phyloP scores from a whole-genome alignment of 2,888 invertebrate genomes.

The Drosophila quinaria region DNA sequence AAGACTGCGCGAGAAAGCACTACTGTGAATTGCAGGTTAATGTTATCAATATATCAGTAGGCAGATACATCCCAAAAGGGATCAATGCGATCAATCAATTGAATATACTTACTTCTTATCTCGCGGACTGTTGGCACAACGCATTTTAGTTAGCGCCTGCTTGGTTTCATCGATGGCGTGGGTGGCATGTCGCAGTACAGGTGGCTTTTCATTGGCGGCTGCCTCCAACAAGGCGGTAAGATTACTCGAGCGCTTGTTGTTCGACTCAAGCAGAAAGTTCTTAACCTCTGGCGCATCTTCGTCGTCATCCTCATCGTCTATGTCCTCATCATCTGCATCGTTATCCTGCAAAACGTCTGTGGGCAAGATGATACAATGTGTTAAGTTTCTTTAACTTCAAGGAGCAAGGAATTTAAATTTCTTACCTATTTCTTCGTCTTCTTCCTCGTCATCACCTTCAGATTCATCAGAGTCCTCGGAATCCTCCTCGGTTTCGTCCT shows the following conservation, averaged over 20 bases:
- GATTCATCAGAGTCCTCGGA: slow-evolving; percentile 86
- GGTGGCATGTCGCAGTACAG: slow-evolving; percentile 86
- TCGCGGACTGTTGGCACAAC: slow-evolving; percentile 92
- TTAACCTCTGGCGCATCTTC: slow-evolving; percentile 84
- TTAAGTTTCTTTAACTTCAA: background rate
- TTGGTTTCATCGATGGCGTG: slow-evolving; percentile 99
- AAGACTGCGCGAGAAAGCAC: slow-evolving; percentile 89
- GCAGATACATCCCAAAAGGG: background rate
- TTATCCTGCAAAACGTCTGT: slow-evolving; percentile 81
- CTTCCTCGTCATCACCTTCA: slow-evolving; percentile 85
- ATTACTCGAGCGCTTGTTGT: slow-evolving; percentile 86
- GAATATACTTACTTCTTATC: slow-evolving; percentile 86
- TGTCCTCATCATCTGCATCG: slow-evolving; percentile 85
- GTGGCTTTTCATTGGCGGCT: slow-evolving; percentile 87
- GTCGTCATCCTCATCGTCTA: slow-evolving; percentile 85
- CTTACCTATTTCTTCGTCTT: slow-evolving; percentile 85
- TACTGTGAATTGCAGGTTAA: slow-evolving; percentile 67
- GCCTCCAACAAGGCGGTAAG: slow-evolving; percentile 97
- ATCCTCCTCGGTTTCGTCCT: slow-evolving; percentile 84
- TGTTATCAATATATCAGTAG: slow-evolving; percentile 14
- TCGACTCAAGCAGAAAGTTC: slow-evolving; percentile 86
- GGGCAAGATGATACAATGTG: background rate
- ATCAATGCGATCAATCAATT: background rate
- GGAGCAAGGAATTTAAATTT: background rate
- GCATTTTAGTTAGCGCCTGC: slow-evolving; percentile 97